Base-by-base conservation (phyloP, 2,113 vertebrate genomes). In the Thinocorus orbignyianus region DNA sequence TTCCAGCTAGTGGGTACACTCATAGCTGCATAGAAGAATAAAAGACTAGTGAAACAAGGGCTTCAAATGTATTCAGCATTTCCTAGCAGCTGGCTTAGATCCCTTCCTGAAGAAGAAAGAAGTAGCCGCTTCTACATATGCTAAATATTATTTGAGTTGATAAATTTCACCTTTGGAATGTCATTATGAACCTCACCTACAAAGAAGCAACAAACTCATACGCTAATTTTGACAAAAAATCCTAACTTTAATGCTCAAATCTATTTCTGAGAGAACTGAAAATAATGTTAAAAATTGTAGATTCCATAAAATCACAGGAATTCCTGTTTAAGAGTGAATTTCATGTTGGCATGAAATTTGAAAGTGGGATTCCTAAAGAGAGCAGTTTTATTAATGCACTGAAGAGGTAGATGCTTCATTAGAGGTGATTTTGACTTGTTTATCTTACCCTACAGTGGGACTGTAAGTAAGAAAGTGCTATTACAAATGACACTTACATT, bases 211-310 rank as follows among this genome's bases (percentile, higher is more conserved):
- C 18, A 76, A 86, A 54, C 1, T 77, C 49, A 13, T 51, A 42
- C 13, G 10, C 3, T 83, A 52, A 55, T 3, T 80, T 72, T 87
- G 15, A 54, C 48, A 76, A 86, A 85, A 51, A 28, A 61, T 18
- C 11, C 12, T 20, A 73, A 80, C 15, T 41, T 65, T 77, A 90
- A 68, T 7, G 1, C 12, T 71, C 37, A 82, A 39, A 77, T 76
- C 68, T 93, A 24, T 73, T 92, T 87, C 60, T 92, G 69, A 90
- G 22, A 71, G 10, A 91, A 80, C 24, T 87, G 64, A 91, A 92
- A 87, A 69, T 48, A 62, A 66, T 76, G 20, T 60, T 48, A 54
- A 77, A 86, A 85, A 46, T 8, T 77, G 14, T 58, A 66, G 46
- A 70, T n/a, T 66, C 44, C 11, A 61, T 86, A 61, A 94, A 90